Base-by-base conservation (phyloP, 2,113 vertebrate species). In the Elgaria multicarinata region DNA sequence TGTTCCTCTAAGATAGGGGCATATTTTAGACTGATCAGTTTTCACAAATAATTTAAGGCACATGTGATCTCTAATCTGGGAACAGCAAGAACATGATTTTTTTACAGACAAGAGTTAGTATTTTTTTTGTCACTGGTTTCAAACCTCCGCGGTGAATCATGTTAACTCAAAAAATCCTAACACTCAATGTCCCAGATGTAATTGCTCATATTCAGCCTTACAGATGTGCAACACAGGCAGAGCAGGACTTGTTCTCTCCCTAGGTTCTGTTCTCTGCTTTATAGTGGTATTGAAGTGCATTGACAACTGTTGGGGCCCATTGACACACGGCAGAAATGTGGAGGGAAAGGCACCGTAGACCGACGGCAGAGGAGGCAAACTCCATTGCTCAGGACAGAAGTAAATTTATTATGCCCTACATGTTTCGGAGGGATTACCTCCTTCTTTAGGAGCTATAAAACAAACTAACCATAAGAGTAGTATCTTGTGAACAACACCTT, bases 11-110 rank as follows among this genome's bases (percentile, higher is more conserved):
- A 91, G 88, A 36, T 16, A 81, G 14, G 83, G 16, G 81, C 46
- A 76, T 72, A 14, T 9, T 58, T 87, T 91, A 20, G 39, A 87
- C 75, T 89, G 13, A 74, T 80, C 31, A 93, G 64, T 84, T 31
- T 77, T 3, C 42, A 85, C 53, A 20, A 80, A 67, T 71, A 28
- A 36, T 22, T 22, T 3, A 69, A 75, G 22, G 42, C 75, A 89
- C 36, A 1, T 64, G 24, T 58, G 86, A 33, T 69, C 90, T 79
- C 53, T 62, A 91, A 87, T 1, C 58, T n/a, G 18, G 87, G 46
- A 89, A 1, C 2, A 76, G 87, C 46, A 83, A 93, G 91, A 79
- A 39, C 42, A 69, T 28, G 33, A 14, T 4, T 6, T 86, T n/a
- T 6, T 76, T 62, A 62, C 6, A 44, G 28, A 24, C 3, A 87